Evolutionary conservation across 1,140 invertebrate species (phyloP), one percentile per base, ranked within the genome.

Genomic region (Saccostrea cuccullata): DNA sequence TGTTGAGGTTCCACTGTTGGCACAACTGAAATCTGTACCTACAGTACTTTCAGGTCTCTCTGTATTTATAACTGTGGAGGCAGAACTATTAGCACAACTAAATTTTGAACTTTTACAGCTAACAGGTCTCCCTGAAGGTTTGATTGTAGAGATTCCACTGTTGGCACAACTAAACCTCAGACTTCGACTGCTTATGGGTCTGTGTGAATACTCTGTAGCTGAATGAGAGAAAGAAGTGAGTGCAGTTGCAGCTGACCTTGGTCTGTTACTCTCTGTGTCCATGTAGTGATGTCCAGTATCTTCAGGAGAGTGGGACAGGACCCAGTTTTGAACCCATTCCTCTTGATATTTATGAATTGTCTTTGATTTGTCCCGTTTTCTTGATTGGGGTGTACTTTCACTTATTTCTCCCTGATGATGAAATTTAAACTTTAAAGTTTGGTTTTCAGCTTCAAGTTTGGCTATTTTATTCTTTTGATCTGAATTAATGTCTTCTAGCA

Each of bases 11-110:
- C 82, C 55, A 8, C 73, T 58, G 17, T 82, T 82, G 2, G 47
- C 70, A 77, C 70, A 77, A 77, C 70, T 77, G 70, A 77, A 36
- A 77, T 36, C 5, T 77, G 70, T 77, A 36, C 70, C 26, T 26
- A 3, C 70, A 77, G 23, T 15, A 36, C 70, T 77, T 9, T 36
- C 2, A 17, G 70, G 70, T 30, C 70, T 77, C 12, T 36, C 26
- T 77, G 23, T 15, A 77, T 26, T 15, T 30, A 40, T 77, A 15
- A 30, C 13, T 77, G 70, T 77, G 12, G 30, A 77, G 26, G 70
- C 47, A 47, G 47, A 47, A 47, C 47, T 47, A 26, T 82, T 82
- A 26, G 47, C 70, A 77, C 70, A 77, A 77, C 70, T 77, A 26
- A 77, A 77, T 30, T 36, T 15, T 36, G 70, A 15, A 77, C 70